Evolutionary conservation across 2,797 vertebrate species (phyloP).

Genomic region (Peromyscus aztecus): DNA sequence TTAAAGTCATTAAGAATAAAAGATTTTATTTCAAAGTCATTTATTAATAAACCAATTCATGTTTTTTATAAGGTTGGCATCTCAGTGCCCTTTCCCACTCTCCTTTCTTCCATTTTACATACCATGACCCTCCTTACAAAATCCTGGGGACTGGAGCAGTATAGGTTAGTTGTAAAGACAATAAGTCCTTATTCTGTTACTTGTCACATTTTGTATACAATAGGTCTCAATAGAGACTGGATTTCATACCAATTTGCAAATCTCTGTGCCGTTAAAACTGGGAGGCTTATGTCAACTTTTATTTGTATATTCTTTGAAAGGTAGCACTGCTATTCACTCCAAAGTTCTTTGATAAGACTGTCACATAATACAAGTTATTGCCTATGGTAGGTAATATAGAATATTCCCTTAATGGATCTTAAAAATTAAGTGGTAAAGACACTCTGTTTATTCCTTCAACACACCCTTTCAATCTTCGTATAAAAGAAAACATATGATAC

Average conservation of each 20-base stretch:
- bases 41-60: background rate
- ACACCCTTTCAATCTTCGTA: background rate
- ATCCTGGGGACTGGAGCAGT: background rate
- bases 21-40: background rate
- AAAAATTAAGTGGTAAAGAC: background rate
- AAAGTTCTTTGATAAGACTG: background rate
- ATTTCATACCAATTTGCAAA: background rate
- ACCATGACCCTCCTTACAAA: background rate
- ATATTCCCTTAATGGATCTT: background rate
- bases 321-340: background rate
- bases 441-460: background rate
- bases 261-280: background rate
- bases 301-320: background rate
- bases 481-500: background rate
- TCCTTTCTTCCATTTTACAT: background rate
- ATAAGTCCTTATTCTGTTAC: background rate
- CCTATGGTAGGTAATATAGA: background rate
- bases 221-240: background rate
- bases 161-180: background rate
- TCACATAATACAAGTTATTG: background rate
- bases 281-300: background rate
- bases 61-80: background rate
- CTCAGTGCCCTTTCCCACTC: background rate
- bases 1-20: too few species aligned
- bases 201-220: background rate